Evolutionary conservation across 2,888 invertebrate genomes (phyloP).

Genomic region (Subacronicta megacephala): DNA sequence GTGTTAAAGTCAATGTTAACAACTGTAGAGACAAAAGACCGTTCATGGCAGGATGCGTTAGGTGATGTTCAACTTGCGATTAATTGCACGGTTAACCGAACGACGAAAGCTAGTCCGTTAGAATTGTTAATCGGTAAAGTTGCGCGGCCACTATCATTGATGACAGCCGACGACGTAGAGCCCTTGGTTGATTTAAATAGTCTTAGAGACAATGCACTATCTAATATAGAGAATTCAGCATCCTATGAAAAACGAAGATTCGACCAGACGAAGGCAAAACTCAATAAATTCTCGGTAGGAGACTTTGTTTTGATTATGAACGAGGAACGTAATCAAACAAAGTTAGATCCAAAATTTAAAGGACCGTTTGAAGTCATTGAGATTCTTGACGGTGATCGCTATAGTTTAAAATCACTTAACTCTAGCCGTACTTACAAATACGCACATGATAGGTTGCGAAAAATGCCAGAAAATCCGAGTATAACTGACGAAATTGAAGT

Average conservation of each 20-base stretch:
- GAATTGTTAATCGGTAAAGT: slow-evolving; percentile 1
- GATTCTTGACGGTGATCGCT: slow-evolving; percentile 7
- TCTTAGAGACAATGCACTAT: neutral
- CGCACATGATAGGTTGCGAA: slow-evolving; percentile 9
- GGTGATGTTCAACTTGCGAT: too few relatives aligned
- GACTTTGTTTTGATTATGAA: neutral
- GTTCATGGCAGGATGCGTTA: too few relatives aligned
- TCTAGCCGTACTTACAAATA: slow-evolving; percentile 13
- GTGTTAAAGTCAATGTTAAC: too few relatives aligned
- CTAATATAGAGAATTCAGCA: too few relatives aligned
- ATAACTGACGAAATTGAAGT: too few relatives aligned
- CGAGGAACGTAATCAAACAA: slow-evolving; percentile 11
- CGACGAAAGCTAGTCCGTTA: too few relatives aligned
- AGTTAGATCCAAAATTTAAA: slow-evolving; percentile 4
- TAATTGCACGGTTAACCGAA: too few relatives aligned
- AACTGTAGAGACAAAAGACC: too few relatives aligned
- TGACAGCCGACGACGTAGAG: neutral
- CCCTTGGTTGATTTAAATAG: neutral
- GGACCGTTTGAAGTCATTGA: slow-evolving; percentile 8
- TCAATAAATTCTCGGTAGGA: neutral
- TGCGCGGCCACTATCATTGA: neutral
- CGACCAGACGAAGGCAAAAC: neutral
- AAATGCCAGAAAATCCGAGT: too few relatives aligned
- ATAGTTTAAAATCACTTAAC: slow-evolving; percentile 5
- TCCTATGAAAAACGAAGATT: neutral